Base-by-base conservation (phyloP, 2,888 invertebrate species). In the Hofmannophila pseudospretella region DNA sequence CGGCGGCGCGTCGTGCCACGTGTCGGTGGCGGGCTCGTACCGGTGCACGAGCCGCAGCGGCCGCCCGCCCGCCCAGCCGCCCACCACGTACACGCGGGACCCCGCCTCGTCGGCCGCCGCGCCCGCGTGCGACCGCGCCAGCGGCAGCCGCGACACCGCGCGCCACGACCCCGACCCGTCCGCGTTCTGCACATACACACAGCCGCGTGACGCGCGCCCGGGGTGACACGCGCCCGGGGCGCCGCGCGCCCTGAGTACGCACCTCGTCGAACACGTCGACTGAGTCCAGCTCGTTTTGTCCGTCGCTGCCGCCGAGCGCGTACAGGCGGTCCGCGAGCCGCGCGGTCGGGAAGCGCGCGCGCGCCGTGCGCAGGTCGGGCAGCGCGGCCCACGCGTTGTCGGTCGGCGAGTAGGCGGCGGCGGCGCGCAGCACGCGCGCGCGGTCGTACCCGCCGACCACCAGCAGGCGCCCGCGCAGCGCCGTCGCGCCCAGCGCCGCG, bases 401-500 rank as follows among this genome's bases (percentile, higher is more conserved):
- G 32, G 79, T 81, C 3, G 94, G 91, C 59, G 91, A 89, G 82
- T 94, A 96, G 29, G 90, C 89, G 77, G 95, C 95, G 1, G 92
- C 93, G 11, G 90, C 88, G 49, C 90, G 90, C 52, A 96, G 84
- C 66, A 95, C 96, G 67, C 95, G 94, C 27, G 93, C 93, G 48
- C 96, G 89, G 79, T 96, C 95, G 79, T 96, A 96, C 5, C 85
- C 84, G 90, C 94, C 96, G 79, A 94, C 94, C 41, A 93, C 94
- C 48, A 96, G 78, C 31, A 96, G 88, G 33, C 90, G 90, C 30
- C 91, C 91, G 49, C 90, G 88, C 39, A 93, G 78, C 62, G 91
- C 90, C 26, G 91, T 93, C 42, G 93, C 90, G 37, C 95, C 96
- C 40, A 93, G 78, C 62, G 91, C 90, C 27, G 91, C 34, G 94